Conservation (phyloP, 2,113 vertebrate genomes). For the Neopipo cinnamomea region DNA sequence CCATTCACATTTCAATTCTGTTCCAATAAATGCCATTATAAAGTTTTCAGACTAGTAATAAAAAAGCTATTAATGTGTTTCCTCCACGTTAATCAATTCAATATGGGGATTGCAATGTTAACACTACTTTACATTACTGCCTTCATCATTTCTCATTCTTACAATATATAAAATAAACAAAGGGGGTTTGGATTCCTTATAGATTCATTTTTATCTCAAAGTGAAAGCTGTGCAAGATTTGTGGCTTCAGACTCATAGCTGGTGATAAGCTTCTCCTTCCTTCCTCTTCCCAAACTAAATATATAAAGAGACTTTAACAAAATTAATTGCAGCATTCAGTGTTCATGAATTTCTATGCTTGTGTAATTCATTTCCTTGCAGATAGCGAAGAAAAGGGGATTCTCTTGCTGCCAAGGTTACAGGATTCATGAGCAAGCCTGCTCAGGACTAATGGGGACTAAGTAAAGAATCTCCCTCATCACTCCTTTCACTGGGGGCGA, state of each 20-base stretch:
- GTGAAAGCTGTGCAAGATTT: constrained; percentile 41
- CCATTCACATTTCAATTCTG: background rate
- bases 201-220: constrained; percentile 49
- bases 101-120: constrained; percentile 10
- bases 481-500: background rate
- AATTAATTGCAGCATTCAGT: constrained; percentile 63
- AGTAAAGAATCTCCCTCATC: constrained; percentile 17
- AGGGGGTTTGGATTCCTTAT: background rate
- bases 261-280: constrained; percentile 43
- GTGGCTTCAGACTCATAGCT: constrained; percentile 24
- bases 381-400: constrained; percentile 31
- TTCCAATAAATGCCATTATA: constrained; percentile 37
- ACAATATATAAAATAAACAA: constrained; percentile 53
- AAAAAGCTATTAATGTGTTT: constrained; percentile 30
- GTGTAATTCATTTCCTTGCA: constrained; percentile 45
- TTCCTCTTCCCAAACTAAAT: constrained; percentile 31
- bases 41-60: constrained; percentile 24
- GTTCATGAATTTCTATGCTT: constrained; percentile 41
- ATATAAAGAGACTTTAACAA: constrained; percentile 57
- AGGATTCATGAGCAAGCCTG: constrained; percentile 34
- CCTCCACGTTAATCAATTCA: constrained; percentile 40
- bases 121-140: constrained; percentile 16
- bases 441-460: constrained; percentile 9
- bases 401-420: constrained; percentile 53
- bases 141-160: constrained; percentile 29